Evolutionary conservation across 2,888 invertebrate species (phyloP).

Genomic region (Lydus trimaculatus): DNA sequence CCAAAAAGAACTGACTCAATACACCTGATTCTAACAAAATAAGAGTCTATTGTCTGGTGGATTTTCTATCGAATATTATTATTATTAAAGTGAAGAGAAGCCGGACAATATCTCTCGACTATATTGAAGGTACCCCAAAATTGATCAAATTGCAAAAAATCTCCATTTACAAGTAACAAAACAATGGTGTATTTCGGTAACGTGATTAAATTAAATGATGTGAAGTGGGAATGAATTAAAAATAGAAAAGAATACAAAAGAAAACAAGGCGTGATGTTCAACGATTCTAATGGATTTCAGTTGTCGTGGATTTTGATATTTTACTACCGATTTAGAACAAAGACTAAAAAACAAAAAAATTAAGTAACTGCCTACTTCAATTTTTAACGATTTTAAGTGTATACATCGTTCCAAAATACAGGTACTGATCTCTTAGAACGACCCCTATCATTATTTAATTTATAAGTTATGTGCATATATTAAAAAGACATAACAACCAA

Average conservation of each 20-base stretch:
- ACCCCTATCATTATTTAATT: too few species aligned
- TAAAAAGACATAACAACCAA: neutral
- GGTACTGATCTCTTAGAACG: too few species aligned
- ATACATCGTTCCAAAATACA: too few species aligned
- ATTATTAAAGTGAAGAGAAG: neutral
- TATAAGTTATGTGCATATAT: neutral
- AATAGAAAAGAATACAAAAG: neutral
- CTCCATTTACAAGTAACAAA: neutral
- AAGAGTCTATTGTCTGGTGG: too few species aligned
- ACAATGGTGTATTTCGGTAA: neutral
- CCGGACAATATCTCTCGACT: neutral
- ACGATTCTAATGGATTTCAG: slow-evolving; percentile 3
- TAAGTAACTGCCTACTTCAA: neutral
- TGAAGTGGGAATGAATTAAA: neutral
- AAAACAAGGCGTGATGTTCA: neutral
- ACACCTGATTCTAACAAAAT: too few species aligned
- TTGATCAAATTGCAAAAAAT: neutral
- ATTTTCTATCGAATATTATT: neutral
- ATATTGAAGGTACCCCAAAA: neutral
- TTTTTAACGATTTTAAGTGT: too few species aligned
- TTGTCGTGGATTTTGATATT: neutral
- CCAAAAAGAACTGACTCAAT: too few species aligned
- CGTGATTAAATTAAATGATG: neutral
- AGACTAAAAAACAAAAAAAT: neutral
- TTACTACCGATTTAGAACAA: neutral